phyloP scores from a whole-genome alignment of 2,797 vertebrate species.

The Glyptemys insculpta region DNA sequence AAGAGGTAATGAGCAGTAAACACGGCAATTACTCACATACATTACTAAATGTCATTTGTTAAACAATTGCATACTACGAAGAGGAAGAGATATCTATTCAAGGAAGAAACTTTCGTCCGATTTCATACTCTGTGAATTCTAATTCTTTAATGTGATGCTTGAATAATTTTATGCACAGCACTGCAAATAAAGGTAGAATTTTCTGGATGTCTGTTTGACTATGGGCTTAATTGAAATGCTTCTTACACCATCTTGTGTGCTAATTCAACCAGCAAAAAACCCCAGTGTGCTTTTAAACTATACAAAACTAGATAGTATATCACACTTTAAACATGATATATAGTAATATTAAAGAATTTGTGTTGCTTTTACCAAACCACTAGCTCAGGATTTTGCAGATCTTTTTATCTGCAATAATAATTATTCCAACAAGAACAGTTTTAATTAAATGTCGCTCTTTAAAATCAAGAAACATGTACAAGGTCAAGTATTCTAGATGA shows the following conservation, averaged over 20 bases:
- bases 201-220: slow-evolving; percentile 73
- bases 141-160: slow-evolving; percentile 68
- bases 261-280: slow-evolving; percentile 78
- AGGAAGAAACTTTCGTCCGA: slow-evolving; percentile 53
- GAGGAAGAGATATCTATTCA: slow-evolving; percentile 54
- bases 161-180: slow-evolving; percentile 74
- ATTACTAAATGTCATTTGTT: slow-evolving; percentile 77
- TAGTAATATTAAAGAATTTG: slow-evolving; percentile 45
- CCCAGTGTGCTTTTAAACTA: slow-evolving; percentile 56
- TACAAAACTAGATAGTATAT: slow-evolving; percentile 60
- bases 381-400: slow-evolving; percentile 27
- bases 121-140: slow-evolving; percentile 70
- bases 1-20: slow-evolving; percentile 81
- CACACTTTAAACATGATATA: slow-evolving; percentile 56
- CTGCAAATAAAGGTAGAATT: slow-evolving; percentile 69
- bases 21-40: slow-evolving; percentile 75
- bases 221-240: slow-evolving; percentile 77
- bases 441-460: slow-evolving; percentile 74
- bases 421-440: slow-evolving; percentile 63
- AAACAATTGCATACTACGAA: slow-evolving; percentile 47
- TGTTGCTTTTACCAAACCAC: slow-evolving; percentile 49
- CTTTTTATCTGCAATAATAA: slow-evolving; percentile 67
- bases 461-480: slow-evolving; percentile 69
- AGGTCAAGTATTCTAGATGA: slow-evolving; percentile 53
- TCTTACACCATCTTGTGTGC: slow-evolving; percentile 53